Evolutionary conservation across 2,797 vertebrate species (phyloP).

Genomic region (Lateolabrax maculatus): DNA sequence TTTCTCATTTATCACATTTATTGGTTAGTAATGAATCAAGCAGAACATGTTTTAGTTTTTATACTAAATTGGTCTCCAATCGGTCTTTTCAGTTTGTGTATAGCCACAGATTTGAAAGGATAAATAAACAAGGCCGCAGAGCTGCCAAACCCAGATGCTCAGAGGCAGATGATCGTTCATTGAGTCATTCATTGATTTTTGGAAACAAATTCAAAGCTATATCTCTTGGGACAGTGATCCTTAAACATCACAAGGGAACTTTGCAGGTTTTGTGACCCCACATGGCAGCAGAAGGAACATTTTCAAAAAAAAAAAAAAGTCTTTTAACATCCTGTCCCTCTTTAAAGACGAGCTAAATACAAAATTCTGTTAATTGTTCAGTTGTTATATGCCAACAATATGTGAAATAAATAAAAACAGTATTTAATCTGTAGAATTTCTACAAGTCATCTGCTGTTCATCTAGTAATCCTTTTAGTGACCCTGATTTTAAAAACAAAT

Average conservation of each 20-base stretch:
- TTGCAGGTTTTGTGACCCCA: not conserved
- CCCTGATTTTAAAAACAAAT: not conserved
- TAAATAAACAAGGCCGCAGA: constrained; percentile 2
- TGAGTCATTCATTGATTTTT: not conserved
- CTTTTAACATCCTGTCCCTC: not conserved
- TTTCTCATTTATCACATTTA: constrained; percentile 24
- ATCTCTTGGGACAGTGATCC: not conserved
- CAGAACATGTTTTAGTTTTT: not conserved
- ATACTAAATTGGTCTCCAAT: not conserved
- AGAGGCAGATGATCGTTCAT: not conserved
- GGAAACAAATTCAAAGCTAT: not conserved
- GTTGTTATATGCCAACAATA: not conserved
- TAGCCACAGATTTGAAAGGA: constrained; percentile 8
- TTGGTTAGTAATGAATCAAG: not conserved
- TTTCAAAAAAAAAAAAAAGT: not conserved
- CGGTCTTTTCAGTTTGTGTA: constrained; percentile 1
- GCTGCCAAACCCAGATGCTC: not conserved
- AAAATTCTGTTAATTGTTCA: not conserved
- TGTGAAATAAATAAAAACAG: not conserved
- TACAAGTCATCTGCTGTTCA: not conserved
- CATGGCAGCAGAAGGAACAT: not conserved
- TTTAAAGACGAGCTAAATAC: not conserved
- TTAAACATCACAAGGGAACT: not conserved
- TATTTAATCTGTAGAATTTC: not conserved
- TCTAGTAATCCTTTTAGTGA: not conserved